These are phyloP conservation scores for Anarrhichthys ocellatus DNA, from an alignment of 2,113 vertebrate genomes.

Conservation along the genomic window DNA sequence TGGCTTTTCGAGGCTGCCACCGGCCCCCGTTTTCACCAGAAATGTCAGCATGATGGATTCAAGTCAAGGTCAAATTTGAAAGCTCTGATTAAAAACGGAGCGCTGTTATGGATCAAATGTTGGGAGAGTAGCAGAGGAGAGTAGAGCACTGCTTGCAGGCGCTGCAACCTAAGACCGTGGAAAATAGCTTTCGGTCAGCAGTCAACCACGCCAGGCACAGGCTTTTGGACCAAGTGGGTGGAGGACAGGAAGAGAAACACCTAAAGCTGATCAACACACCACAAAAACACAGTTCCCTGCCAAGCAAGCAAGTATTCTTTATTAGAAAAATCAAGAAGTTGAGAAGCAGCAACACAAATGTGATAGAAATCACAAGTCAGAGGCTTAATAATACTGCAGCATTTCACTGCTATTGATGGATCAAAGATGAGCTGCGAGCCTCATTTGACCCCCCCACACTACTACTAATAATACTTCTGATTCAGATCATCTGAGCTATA, in stretches of 20 bases:
- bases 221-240: conserved; percentile 11
- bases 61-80: conserved; percentile 83
- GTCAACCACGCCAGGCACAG: conserved; percentile 5
- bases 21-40: conserved; percentile 35
- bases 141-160: not conserved
- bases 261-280: not conserved
- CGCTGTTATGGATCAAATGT: conserved; percentile 72
- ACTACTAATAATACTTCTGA: no score
- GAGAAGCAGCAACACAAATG: not conserved
- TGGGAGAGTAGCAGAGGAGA: conserved; percentile 30
- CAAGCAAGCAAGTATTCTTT: not conserved
- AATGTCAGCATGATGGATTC: conserved; percentile 82
- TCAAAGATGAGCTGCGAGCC: no score
- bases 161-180: not conserved
- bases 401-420: not conserved
- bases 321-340: not conserved
- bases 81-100: conserved; percentile 75
- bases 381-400: not conserved
- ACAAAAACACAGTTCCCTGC: not conserved
- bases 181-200: conserved; percentile 35
- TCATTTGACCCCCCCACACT: not conserved
- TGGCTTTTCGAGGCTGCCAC: conserved; percentile 50
- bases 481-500: not conserved
- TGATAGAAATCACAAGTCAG: not conserved
- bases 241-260: conserved; percentile 12